These are phyloP conservation scores for Psilanteris sp. DNA, from an alignment of 1,140 invertebrate species.

Conservation along the genomic window DNA sequence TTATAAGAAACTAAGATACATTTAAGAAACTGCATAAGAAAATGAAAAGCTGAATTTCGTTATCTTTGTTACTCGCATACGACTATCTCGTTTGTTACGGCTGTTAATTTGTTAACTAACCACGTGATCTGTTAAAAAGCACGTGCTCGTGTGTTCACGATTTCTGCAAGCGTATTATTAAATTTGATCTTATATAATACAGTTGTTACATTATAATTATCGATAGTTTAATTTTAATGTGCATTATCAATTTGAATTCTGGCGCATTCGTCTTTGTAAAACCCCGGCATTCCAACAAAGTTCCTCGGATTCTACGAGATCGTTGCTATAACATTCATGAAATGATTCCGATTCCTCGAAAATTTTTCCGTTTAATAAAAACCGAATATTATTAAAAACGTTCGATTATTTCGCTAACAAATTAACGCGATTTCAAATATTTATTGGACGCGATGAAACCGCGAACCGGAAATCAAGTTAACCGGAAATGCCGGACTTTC, in stretches of 20 bases:
- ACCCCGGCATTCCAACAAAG: constrained; percentile 32
- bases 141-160: no score
- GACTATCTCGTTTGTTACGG: no score
- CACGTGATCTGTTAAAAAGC: background rate
- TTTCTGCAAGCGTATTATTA: constrained; percentile 3
- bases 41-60: no score
- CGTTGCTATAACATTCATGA: constrained; percentile 28
- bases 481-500: constrained; percentile 1
- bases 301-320: constrained; percentile 26
- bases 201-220: constrained; percentile 32
- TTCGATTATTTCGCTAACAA: constrained; percentile 22
- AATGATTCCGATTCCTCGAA: constrained; percentile 20
- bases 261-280: constrained; percentile 31
- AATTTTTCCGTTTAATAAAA: constrained; percentile 7
- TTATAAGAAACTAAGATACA: no score
- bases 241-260: constrained; percentile 7
- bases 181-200: constrained; percentile 25
- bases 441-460: constrained; percentile 8
- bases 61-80: no score
- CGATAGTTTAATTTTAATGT: constrained; percentile 34
- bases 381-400: constrained; percentile 10
- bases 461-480: no score
- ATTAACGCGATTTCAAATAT: constrained; percentile 13
- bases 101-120: no score
- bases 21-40: no score